phyloP scores from a whole-genome alignment of 1,140 invertebrate species.

The Drosophila auraria region DNA sequence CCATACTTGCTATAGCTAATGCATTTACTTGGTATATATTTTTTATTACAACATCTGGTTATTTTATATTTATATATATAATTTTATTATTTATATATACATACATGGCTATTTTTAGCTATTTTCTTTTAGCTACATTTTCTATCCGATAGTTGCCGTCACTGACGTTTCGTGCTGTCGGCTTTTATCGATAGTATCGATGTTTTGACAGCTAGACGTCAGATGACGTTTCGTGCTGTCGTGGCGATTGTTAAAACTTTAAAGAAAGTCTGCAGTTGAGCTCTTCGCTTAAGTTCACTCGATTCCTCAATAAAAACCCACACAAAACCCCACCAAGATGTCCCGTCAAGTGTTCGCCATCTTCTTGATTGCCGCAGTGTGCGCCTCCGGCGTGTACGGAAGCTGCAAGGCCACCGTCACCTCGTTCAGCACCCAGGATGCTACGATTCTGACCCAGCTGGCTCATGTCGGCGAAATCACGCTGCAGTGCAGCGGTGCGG shows the following conservation, averaged over 20 bases:
- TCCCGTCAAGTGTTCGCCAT: constrained; percentile 57
- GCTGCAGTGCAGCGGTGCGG: constrained; percentile 88
- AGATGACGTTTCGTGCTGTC: constrained; percentile 68
- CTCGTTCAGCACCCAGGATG: constrained; percentile 95
- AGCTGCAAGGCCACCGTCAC: constrained; percentile 89
- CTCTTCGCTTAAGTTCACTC: neutral
- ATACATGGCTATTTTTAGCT: too few relatives aligned
- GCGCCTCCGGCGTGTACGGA: constrained; percentile 59
- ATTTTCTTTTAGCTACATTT: too few relatives aligned
- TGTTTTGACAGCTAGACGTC: constrained; percentile 44
- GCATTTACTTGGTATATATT: neutral
- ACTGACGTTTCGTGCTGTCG: too few relatives aligned
- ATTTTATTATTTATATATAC: too few relatives aligned
- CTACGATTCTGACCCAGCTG: constrained; percentile 93
- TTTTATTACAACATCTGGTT: too few relatives aligned
- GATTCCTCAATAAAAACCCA: constrained; percentile 54
- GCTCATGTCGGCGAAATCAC: constrained; percentile 92
- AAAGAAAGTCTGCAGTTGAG: constrained; percentile 22
- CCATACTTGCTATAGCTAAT: neutral
- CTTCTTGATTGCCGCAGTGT: constrained; percentile 55
- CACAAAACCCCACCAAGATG: constrained; percentile 44
- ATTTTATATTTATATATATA: too few relatives aligned
- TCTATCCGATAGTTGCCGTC: too few relatives aligned
- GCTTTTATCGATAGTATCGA: neutral
- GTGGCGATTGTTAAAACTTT: constrained; percentile 47